These are phyloP conservation scores for Ennomos erosarius DNA, from an alignment of 2,888 invertebrate genomes.

Conservation along the genomic window DNA sequence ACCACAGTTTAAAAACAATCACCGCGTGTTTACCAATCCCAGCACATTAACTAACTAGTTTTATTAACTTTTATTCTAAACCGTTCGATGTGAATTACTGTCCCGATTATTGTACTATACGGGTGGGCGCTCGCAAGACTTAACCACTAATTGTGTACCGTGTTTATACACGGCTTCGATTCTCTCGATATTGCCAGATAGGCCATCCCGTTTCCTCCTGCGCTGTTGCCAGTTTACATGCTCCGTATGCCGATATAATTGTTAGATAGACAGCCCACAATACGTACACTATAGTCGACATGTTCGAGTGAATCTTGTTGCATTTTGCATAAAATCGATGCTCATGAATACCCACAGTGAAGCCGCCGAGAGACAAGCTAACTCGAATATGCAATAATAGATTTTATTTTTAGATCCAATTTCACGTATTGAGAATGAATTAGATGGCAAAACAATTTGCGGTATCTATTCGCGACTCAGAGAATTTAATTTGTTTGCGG, in stretches of 20 bases:
- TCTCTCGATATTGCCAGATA: conserved; percentile 59
- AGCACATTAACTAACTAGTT: background rate
- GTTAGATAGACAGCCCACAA: conserved; percentile 68
- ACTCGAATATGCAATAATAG: conserved; percentile 68
- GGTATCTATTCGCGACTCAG: no score
- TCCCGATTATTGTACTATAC: conserved; percentile 6
- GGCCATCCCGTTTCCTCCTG: conserved; percentile 54
- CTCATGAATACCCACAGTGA: conserved; percentile 76
- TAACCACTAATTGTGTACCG: conserved; percentile 68
- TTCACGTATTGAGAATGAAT: conserved; percentile 53
- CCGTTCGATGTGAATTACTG: conserved; percentile 12
- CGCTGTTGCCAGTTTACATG: conserved; percentile 63
- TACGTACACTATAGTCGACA: conserved; percentile 65
- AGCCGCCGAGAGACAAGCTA: conserved; percentile 69
- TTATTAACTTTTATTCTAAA: conserved; percentile 10
- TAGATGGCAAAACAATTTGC: conserved; percentile 38
- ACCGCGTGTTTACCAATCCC: no score
- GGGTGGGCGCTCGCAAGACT: conserved; percentile 47
- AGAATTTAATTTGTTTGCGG: no score
- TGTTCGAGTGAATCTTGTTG: conserved; percentile 83
- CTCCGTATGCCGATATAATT: conserved; percentile 72
- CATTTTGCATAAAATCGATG: conserved; percentile 86
- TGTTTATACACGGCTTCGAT: conserved; percentile 60
- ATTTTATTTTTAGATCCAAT: conserved; percentile 69
- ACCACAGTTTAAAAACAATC: no score